These are phyloP conservation scores for Helobdella robusta DNA, from an alignment of 2,888 invertebrate species.

Conservation along the genomic window DNA sequence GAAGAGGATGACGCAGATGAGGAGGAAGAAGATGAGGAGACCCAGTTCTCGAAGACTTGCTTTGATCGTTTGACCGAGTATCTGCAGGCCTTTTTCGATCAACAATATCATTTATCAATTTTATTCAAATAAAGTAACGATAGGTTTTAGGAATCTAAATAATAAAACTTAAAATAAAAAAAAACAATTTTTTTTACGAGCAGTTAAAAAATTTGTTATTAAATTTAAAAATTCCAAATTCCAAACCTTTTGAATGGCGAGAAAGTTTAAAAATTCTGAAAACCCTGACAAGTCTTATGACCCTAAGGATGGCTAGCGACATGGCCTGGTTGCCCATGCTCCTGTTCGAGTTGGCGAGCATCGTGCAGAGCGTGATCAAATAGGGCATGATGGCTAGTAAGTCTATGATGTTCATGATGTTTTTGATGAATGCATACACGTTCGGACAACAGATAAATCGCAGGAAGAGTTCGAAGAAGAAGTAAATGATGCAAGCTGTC, in stretches of 20 bases:
- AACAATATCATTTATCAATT: background rate
- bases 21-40: slow-evolving; percentile 98
- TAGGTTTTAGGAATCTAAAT: no score
- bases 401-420: slow-evolving; percentile 99
- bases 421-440: slow-evolving; percentile 96
- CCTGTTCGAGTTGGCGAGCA: slow-evolving; percentile 75
- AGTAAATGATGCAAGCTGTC: slow-evolving; percentile 98
- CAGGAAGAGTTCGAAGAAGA: slow-evolving; percentile 86
- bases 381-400: slow-evolving; percentile 99
- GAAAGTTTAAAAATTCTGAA: slow-evolving; percentile 99
- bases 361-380: slow-evolving; percentile 96
- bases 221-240: no score
- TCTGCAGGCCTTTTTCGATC: slow-evolving; percentile 64
- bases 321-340: slow-evolving; percentile 37
- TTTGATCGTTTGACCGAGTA: slow-evolving; percentile 92
- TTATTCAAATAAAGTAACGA: no score
- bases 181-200: no score
- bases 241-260: slow-evolving; percentile 86
- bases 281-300: slow-evolving; percentile 95
- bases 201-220: no score
- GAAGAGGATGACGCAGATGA: slow-evolving; percentile 93
- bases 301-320: slow-evolving; percentile 81
- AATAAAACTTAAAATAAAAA: no score
- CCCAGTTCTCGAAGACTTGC: slow-evolving; percentile 99
- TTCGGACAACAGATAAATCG: slow-evolving; percentile 97